phyloP scores from a whole-genome alignment of 1,140 invertebrate genomes.

The Apocrypta bakeri region DNA sequence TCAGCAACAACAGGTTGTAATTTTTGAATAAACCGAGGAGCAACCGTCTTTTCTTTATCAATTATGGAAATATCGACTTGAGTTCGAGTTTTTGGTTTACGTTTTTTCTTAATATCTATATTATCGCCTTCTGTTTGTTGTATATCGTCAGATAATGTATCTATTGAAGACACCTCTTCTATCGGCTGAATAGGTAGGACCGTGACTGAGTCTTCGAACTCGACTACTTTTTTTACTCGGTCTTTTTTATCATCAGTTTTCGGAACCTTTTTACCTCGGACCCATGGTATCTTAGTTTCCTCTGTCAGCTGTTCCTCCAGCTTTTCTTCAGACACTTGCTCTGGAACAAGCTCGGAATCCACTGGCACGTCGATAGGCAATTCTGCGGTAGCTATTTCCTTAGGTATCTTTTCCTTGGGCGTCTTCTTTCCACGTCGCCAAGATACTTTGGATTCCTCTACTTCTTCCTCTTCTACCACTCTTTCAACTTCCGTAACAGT shows the following conservation, averaged over 20 bases:
- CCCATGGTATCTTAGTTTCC: slow-evolving; percentile 16
- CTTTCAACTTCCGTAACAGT: slow-evolving; percentile 51
- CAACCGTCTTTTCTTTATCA: slow-evolving; percentile 73
- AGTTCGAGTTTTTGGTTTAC: slow-evolving; percentile 69
- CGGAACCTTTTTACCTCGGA: slow-evolving; percentile 57
- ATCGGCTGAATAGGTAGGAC: slow-evolving; percentile 61
- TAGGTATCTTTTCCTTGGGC: slow-evolving; percentile 48
- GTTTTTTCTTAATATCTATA: slow-evolving; percentile 54
- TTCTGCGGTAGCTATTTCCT: neutral
- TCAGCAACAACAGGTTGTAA: slow-evolving; percentile 80
- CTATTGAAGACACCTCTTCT: neutral
- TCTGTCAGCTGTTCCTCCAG: neutral
- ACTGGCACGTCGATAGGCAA: neutral
- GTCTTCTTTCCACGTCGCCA: slow-evolving; percentile 50
- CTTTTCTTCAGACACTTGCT: slow-evolving; percentile 26
- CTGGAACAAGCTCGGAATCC: neutral
- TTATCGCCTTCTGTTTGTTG: slow-evolving; percentile 57
- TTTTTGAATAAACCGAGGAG: slow-evolving; percentile 82
- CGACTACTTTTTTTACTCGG: slow-evolving; percentile 59
- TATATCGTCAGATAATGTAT: slow-evolving; percentile 55
- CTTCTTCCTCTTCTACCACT: slow-evolving; percentile 59
- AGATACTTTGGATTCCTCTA: slow-evolving; percentile 57
- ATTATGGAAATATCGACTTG: slow-evolving; percentile 74
- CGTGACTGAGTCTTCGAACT: slow-evolving; percentile 66
- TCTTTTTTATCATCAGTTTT: slow-evolving; percentile 52